phyloP scores from a whole-genome alignment of 2,797 vertebrate species.

The Pteropus rufus region DNA sequence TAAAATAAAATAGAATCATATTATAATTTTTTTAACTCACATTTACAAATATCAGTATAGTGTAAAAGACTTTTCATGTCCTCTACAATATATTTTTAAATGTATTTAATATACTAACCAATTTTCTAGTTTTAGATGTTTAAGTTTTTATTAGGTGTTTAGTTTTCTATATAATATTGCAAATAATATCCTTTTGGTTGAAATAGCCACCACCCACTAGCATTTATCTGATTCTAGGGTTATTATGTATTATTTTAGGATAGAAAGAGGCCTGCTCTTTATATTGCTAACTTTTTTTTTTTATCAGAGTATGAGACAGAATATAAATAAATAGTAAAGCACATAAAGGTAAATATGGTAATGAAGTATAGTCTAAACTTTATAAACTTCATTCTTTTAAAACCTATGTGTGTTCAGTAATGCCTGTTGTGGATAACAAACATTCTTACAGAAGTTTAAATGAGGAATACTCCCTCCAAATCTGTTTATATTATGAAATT shows the following conservation, averaged over 20 bases:
- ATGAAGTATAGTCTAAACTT: not conserved
- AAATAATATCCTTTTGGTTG: not conserved
- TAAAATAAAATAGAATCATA: not conserved
- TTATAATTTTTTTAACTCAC: not conserved
- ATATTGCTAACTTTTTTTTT: not conserved
- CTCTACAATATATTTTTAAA: not conserved
- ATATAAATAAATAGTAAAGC: not conserved
- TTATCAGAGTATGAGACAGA: not conserved
- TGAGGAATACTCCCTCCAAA: not conserved
- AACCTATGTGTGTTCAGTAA: not conserved
- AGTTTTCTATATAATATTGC: not conserved
- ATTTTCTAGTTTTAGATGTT: slow-evolving; percentile 3
- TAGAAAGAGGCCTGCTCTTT: not conserved
- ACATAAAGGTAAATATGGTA: not conserved
- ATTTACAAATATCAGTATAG: not conserved
- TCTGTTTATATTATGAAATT: slow-evolving; percentile 14
- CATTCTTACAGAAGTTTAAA: not conserved
- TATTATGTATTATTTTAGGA: not conserved
- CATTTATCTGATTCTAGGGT: not conserved
- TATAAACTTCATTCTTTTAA: not conserved
- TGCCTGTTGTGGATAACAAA: not conserved
- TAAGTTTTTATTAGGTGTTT: not conserved
- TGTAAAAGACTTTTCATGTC: not conserved
- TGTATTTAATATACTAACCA: not conserved
- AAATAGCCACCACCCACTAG: not conserved